Evolutionary conservation across 2,888 invertebrate species (phyloP), one percentile per base, ranked within the genome.

Genomic region (Homarus gammarus): DNA sequence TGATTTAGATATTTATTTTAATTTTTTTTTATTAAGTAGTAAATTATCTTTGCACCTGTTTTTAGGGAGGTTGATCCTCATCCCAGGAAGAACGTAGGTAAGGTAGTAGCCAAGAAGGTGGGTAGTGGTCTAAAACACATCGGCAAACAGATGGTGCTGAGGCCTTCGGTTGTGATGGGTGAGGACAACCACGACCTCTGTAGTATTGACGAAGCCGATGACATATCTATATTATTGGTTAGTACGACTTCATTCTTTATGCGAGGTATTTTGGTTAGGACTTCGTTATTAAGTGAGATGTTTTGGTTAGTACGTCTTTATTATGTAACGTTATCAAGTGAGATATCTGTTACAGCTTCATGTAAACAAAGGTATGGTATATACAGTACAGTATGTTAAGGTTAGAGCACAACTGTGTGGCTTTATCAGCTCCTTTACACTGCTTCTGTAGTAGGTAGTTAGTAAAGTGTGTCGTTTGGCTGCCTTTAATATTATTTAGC

Each of bases 31-130:
- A n/a, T 79, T n/a, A 40, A 61, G 61, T 61, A 79, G 72, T 72
- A 83, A 70, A 83, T 51, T 36, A n/a, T 2, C 6, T 44, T 70
- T 72, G 51, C 36, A 49, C 51, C 36, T 83, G 77, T 64, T 77
- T 72, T 77, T 83, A 88, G 88, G 88, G 88, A 88, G 68, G 15
- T 38, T 36, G 88, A 88, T 56, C 31, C 38, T 31, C 51, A 77
- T 27, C 75, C 73, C 61, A 83, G 75, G 75, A 89, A 84, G 84
- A 84, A 51, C 73, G 82, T 87, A 81, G 85, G 92, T 89, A 89
- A 87, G 33, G 90, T 82, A 68, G 92, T 92, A 77, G 92, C 86
- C 61, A 87, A 86, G 82, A 90, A 88, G 82, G 89, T 92, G 70
- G 92, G 92, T 75, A 87, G 89, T 82, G 84, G 88, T 36, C 84